Evolutionary conservation across 2,797 vertebrate genomes (phyloP).

Genomic region (Brachymystax lenok): DNA sequence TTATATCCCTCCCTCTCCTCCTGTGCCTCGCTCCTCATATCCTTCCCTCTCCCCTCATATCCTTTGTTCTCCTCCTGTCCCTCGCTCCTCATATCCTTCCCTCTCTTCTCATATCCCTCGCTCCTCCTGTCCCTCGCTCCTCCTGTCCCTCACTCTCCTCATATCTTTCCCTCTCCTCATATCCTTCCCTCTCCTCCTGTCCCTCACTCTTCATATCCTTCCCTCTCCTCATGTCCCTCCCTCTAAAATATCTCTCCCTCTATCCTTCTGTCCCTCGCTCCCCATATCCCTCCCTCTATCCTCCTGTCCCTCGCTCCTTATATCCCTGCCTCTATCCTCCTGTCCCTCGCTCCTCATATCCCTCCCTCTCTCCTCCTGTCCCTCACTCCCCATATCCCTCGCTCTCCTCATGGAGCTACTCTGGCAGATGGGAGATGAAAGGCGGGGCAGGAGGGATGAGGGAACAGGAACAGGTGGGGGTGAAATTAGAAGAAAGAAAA

Average conservation of each 20-base stretch:
- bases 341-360: conserved; percentile 36
- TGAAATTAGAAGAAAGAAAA: conserved; percentile 66
- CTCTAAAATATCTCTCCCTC: too few species aligned
- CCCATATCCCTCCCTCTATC: conserved; percentile 39
- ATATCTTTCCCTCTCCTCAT: neutral
- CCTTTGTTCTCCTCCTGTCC: too few species aligned
- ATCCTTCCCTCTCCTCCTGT: too few species aligned
- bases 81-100: conserved; percentile 29
- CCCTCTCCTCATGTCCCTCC: too few species aligned
- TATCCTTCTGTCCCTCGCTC: neutral
- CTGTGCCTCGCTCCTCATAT: too few species aligned
- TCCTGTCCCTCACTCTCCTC: neutral
- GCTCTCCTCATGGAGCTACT: conserved; percentile 43
- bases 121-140: too few species aligned
- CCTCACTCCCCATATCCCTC: conserved; percentile 36
- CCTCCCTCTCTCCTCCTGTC: neutral
- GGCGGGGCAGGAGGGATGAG: conserved; percentile 56
- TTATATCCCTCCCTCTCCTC: neutral
- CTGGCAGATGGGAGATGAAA: conserved; percentile 81
- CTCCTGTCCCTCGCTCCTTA: conserved; percentile 28
- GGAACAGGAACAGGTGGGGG: conserved; percentile 73
- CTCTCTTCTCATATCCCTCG: neutral
- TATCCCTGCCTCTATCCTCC: conserved; percentile 6
- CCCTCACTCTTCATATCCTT: neutral
- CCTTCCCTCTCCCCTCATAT: too few species aligned